These are phyloP conservation scores for Ctena decussata DNA, from an alignment of 2,888 invertebrate genomes.

Conservation along the genomic window DNA sequence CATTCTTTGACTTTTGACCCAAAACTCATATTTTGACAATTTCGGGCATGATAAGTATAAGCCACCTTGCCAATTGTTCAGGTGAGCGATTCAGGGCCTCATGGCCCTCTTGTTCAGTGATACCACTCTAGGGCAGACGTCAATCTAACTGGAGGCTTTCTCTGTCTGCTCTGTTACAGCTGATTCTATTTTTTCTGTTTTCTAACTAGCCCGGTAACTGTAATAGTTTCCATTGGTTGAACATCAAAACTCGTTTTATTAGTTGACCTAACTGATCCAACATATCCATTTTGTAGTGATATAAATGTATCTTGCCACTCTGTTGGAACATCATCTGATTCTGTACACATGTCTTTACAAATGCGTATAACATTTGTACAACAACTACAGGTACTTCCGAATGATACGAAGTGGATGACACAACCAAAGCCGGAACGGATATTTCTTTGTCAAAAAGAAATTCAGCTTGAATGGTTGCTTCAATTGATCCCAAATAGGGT, in stretches of 20 bases:
- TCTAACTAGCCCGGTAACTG: neutral
- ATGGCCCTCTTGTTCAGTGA: neutral
- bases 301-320: neutral
- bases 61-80: too few relatives aligned
- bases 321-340: neutral
- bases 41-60: too few relatives aligned
- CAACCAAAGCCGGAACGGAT: neutral
- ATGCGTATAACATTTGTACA: neutral
- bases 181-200: neutral
- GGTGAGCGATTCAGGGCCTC: too few relatives aligned
- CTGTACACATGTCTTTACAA: neutral
- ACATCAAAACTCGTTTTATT: neutral
- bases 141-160: neutral
- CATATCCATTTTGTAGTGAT: neutral
- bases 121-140: neutral
- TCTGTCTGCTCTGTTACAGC: neutral
- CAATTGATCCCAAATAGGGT: neutral
- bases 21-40: too few relatives aligned
- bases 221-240: neutral
- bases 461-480: neutral
- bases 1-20: too few relatives aligned
- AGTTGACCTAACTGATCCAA: neutral
- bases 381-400: neutral
- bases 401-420: neutral
- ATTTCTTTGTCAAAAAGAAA: neutral